Evolutionary conservation across 2,888 invertebrate genomes (phyloP).

Genomic region (Sinohyriopsis cumingii): DNA sequence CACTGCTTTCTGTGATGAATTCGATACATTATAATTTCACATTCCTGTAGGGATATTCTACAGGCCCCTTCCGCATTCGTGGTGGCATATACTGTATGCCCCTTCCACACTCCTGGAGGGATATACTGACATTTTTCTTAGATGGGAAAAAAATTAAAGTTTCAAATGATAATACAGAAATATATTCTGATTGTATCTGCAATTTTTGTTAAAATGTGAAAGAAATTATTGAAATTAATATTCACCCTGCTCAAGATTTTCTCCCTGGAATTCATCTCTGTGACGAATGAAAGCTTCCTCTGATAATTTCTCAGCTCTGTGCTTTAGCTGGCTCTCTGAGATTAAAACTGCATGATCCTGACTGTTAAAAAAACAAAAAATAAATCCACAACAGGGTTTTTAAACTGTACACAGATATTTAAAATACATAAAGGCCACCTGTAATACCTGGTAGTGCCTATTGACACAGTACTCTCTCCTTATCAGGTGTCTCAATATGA

Average conservation of each 20-base stretch:
- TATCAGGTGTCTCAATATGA: too few species aligned
- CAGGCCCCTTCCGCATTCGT: too few species aligned
- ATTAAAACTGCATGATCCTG: constrained; percentile 28
- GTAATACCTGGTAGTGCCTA: too few species aligned
- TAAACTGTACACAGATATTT: too few species aligned
- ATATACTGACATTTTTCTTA: too few species aligned
- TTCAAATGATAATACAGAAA: neutral
- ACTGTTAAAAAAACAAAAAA: constrained; percentile 8
- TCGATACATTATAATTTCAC: too few species aligned
- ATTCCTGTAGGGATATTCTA: too few species aligned
- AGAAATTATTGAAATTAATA: neutral
- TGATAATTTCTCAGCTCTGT: constrained; percentile 25
- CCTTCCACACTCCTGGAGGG: too few species aligned
- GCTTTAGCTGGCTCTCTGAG: constrained; percentile 30
- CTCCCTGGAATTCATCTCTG: constrained; percentile 1
- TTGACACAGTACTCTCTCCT: too few species aligned
- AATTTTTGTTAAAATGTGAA: neutral
- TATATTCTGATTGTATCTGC: neutral
- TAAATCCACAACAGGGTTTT: neutral
- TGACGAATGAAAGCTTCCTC: constrained; percentile 41
- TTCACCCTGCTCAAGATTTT: neutral
- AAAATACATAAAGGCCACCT: too few species aligned
- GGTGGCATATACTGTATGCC: too few species aligned
- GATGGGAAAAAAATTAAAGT: neutral
- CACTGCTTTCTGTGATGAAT: too few species aligned